phyloP scores from a whole-genome alignment of 2,797 vertebrate species.

The Halcyon leucocephala region DNA sequence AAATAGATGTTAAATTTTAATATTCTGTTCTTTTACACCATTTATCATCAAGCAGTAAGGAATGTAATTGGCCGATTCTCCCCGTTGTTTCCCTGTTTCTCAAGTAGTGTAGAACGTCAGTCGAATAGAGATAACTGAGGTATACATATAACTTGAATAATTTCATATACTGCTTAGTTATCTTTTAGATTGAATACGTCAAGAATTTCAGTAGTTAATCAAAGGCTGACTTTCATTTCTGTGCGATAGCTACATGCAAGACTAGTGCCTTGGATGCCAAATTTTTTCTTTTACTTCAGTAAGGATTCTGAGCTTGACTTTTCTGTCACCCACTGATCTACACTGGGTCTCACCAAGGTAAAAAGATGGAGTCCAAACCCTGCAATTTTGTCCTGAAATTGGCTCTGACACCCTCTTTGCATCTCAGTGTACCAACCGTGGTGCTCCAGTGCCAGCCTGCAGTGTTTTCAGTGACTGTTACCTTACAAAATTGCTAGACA shows the following conservation, averaged over 20 bases:
- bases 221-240: neutral
- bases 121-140: neutral
- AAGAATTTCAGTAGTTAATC: neutral
- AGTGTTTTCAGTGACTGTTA: neutral
- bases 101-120: neutral
- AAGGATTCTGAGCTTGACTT: neutral
- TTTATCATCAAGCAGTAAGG: neutral
- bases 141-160: neutral
- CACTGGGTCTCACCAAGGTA: neutral
- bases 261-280: neutral
- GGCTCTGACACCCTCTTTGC: no score
- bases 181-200: neutral
- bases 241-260: neutral
- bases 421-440: no score
- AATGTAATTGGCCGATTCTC: neutral
- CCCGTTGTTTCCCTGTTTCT: neutral
- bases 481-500: neutral
- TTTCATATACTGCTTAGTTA: neutral
- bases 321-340: neutral
- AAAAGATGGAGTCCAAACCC: neutral
- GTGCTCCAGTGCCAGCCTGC: no score
- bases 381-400: rapidly evolving
- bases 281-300: neutral
- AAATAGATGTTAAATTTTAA: neutral
- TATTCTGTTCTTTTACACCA: neutral